Conservation (phyloP, 2,797 vertebrate genomes). For the Coracias cyanogaster region DNA sequence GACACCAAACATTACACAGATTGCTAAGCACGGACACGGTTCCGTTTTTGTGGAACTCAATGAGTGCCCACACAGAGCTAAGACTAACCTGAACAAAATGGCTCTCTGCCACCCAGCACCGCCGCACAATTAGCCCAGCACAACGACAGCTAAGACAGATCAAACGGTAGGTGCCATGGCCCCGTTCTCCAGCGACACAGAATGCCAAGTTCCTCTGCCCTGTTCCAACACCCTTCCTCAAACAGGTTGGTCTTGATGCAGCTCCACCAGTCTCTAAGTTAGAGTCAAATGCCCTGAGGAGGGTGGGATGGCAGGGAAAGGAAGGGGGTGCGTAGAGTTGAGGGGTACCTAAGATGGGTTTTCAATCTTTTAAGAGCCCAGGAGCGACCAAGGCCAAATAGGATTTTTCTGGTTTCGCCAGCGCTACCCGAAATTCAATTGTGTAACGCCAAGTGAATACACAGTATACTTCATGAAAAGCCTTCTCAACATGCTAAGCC, state of each 20-base stretch:
- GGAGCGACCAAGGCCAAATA: not conserved
- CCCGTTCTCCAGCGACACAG: not conserved
- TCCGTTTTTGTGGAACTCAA: not conserved
- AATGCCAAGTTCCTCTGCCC: not conserved
- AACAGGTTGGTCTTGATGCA: not conserved
- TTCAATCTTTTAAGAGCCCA: constrained; percentile 17
- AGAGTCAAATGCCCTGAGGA: not conserved
- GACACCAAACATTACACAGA: constrained; percentile 21
- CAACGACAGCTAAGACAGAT: not conserved
- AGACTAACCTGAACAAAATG: constrained; percentile 33
- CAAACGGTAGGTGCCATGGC: not conserved
- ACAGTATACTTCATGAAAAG: constrained; percentile 67
- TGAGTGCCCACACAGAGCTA: not conserved
- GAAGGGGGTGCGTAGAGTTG: not conserved
- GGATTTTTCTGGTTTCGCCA: constrained; percentile 59
- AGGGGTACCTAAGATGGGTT: not conserved
- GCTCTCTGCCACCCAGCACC: constrained; percentile 52
- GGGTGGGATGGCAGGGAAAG: not conserved
- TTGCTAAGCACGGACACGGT: not conserved
- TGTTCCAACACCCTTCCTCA: not conserved
- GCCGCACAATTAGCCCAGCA: constrained; percentile 19
- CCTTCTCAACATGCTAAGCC: constrained; percentile 68
- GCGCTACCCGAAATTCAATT: constrained; percentile 30
- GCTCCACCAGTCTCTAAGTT: not conserved
- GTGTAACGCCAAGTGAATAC: constrained; percentile 48